Evolutionary conservation across 2,888 invertebrate species (phyloP).

Genomic region (Machimus rusticus): DNA sequence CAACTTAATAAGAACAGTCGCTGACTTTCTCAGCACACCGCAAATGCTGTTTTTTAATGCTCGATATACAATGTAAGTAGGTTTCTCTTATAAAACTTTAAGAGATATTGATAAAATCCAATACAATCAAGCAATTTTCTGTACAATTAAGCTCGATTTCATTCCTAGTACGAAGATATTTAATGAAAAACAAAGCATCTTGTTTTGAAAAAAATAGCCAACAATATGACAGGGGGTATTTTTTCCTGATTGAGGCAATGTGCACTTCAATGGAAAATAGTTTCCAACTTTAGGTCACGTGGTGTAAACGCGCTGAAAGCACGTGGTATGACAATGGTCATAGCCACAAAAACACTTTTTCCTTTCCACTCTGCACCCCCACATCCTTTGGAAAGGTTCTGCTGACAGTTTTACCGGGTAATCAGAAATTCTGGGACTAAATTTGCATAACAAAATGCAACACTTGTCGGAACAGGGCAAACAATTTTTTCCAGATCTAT

Average conservation of each 20-base stretch:
- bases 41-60: too few species aligned
- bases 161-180: too few species aligned
- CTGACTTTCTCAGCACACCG: too few species aligned
- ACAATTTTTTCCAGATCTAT: neutral
- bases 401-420: neutral
- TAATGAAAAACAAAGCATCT: too few species aligned
- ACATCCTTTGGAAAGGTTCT: neutral
- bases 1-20: too few species aligned
- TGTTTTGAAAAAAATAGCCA: too few species aligned
- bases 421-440: neutral
- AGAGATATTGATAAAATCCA: too few species aligned
- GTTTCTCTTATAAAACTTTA: too few species aligned
- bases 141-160: too few species aligned
- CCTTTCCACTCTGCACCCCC: neutral
- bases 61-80: too few species aligned
- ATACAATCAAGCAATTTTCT: too few species aligned
- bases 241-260: neutral
- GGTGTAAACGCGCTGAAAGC: neutral
- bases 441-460: slow-evolving; percentile 8
- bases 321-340: neutral
- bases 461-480: neutral
- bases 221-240: neutral
- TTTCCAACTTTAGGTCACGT: neutral
- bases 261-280: neutral
- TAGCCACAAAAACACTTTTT: neutral